Base-by-base conservation (phyloP, 2,113 vertebrate species). In the Hystrix cristata region DNA sequence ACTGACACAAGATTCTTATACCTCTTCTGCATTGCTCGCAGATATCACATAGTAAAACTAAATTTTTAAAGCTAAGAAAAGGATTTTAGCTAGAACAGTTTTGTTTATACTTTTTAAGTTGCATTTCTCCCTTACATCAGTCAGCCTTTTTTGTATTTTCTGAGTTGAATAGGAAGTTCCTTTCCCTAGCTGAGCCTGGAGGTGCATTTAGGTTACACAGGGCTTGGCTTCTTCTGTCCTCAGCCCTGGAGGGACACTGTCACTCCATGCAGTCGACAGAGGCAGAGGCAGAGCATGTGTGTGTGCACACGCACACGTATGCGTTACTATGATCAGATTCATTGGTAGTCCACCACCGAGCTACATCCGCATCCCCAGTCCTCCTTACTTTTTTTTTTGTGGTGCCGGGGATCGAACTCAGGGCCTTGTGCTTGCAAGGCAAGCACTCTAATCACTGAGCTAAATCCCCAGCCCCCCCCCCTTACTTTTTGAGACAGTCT, bases 41-140 rank as follows among this genome's bases (percentile, higher is more conserved):
- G 43, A 43, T 65, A 29, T 23, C 16, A 88, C 91, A 5, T 72
- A 83, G 82, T 86, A 85, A 89, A 76, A 72, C 10, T 83, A 15
- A 57, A n/a, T 29, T 84, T 46, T 55, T 46, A 29, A 55, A 46
- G 29, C 65, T 27, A 14, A 82, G 55, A 62, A 76, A 95, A 87
- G 86, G 48, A 65, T 4, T 87, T 48, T 85, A 90, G 38, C 38
- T 16, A 38, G 27, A 64, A 43, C 34, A 6, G 57, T 81, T 96
- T 69, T 86, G 69, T 95, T 93, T 95, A 23, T 64, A 46, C 59
- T 84, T 96, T 13, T 1, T 53, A 82, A 95, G 59, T 51, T 94
- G 31, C 23, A 38, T 95, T 87, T 92, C 43, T 10, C 34, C 21
- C 34, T 86, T 59, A 59, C 1, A n/a, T 34, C 43, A 19, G 8